Evolutionary conservation across 2,888 invertebrate genomes (phyloP).

Genomic region (Conus canariensis): DNA sequence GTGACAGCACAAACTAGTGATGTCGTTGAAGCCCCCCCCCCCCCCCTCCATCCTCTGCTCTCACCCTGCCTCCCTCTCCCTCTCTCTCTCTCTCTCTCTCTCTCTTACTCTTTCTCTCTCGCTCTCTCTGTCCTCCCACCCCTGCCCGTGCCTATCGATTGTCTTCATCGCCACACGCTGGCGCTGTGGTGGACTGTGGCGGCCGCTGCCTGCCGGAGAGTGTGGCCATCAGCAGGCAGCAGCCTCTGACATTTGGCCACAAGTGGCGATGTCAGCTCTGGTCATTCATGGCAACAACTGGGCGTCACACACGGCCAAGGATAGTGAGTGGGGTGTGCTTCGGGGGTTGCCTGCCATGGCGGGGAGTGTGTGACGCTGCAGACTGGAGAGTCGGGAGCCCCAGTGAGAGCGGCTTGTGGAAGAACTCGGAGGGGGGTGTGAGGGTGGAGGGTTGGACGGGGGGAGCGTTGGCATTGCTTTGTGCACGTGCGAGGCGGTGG

Average conservation of each 20-base stretch:
- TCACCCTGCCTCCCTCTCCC: slow-evolving; percentile 15
- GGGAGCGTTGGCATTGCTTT: too few species aligned
- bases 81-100: slow-evolving; percentile 33
- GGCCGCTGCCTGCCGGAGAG: neutral
- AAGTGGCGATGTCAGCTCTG: neutral
- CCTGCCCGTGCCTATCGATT: neutral
- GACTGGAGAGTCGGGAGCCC: too few species aligned
- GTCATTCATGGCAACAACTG: neutral
- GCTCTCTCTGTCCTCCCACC: neutral
- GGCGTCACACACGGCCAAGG: too few species aligned
- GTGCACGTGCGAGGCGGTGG: too few species aligned
- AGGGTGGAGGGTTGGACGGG: neutral
- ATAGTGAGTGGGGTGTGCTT: too few species aligned
- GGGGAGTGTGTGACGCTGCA: too few species aligned
- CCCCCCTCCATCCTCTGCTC: neutral
- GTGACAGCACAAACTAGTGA: too few species aligned
- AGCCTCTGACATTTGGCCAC: slow-evolving; percentile 5
- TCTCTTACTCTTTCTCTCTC: neutral
- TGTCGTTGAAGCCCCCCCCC: too few species aligned
- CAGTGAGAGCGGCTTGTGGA: too few species aligned
- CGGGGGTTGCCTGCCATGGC: too few species aligned
- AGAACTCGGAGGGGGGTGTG: too few species aligned
- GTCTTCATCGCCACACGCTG: neutral
- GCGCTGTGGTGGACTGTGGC: neutral
- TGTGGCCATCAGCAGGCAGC: neutral